These are phyloP conservation scores for Paramuricea clavata DNA, from an alignment of 92 coral and sea anemone species.

Conservation along the genomic window DNA sequence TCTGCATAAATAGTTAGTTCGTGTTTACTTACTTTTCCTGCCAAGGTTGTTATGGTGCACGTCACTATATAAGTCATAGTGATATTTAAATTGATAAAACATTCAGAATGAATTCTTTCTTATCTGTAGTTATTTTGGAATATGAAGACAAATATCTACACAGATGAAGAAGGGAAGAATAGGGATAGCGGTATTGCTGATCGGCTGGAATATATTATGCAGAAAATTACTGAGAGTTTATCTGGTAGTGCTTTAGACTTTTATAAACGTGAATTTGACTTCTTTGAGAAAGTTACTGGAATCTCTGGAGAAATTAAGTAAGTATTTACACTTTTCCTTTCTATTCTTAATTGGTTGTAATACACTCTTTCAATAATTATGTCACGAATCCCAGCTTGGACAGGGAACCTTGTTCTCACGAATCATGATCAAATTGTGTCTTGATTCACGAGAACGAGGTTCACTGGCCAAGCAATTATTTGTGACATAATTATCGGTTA, in stretches of 20 bases:
- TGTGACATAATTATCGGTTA: no score
- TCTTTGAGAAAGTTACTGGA: conserved; percentile 95
- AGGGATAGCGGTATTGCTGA: conserved; percentile 86
- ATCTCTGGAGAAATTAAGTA: conserved; percentile 97
- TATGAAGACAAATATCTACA: conserved; percentile 96
- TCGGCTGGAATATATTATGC: conserved; percentile 83
- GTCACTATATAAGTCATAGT: no score
- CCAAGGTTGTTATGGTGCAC: no score
- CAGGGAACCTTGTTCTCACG: no score
- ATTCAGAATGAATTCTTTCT: background rate
- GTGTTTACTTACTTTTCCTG: no score
- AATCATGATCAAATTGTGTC: no score
- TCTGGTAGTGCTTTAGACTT: conserved; percentile 94
- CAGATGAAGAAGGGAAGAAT: conserved; percentile 92
- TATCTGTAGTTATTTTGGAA: conserved; percentile 89
- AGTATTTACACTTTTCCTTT: background rate
- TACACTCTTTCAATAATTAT: background rate
- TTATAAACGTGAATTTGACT: conserved; percentile 91
- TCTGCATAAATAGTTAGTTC: no score
- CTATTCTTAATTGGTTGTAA: background rate
- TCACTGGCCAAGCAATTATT: no score
- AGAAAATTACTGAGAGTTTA: conserved; percentile 78
- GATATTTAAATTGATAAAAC: no score
- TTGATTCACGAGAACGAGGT: no score
- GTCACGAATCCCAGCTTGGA: no score